These are phyloP conservation scores for Nymphalis io DNA, from an alignment of 1,140 invertebrate species.

Conservation along the genomic window DNA sequence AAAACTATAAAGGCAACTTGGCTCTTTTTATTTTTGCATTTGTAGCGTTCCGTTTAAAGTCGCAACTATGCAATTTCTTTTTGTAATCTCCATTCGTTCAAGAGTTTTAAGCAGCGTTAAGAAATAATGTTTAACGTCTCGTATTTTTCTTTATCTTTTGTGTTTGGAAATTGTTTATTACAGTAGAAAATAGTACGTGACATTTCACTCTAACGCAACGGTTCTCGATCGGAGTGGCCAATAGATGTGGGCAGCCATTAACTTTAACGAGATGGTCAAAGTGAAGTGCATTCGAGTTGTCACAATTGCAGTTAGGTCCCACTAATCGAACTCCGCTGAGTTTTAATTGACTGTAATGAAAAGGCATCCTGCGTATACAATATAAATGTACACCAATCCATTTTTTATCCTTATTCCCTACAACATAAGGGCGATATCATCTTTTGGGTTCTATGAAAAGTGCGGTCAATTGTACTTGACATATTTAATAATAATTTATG, in stretches of 20 bases:
- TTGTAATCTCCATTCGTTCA: constrained; percentile 15
- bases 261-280: constrained; percentile 23
- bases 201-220: neutral
- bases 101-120: constrained; percentile 6
- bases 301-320: constrained; percentile 31
- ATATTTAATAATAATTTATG: constrained; percentile 23
- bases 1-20: neutral
- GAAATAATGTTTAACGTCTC: neutral
- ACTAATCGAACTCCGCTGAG: constrained; percentile 24
- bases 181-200: neutral
- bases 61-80: constrained; percentile 8
- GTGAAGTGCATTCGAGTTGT: constrained; percentile 31
- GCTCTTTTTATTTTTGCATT: constrained; percentile 4
- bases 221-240: constrained; percentile 5
- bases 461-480: constrained; percentile 22
- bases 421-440: neutral
- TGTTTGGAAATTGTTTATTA: neutral
- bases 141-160: neutral
- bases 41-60: constrained; percentile 2
- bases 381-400: neutral
- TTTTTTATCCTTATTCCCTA: neutral
- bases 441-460: neutral
- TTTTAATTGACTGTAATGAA: constrained; percentile 41
- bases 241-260: constrained; percentile 25
- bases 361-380: constrained; percentile 31